Evolutionary conservation across 2,888 invertebrate genomes (phyloP), one percentile per base, ranked within the genome.

Genomic region (Campoletis raptor): DNA sequence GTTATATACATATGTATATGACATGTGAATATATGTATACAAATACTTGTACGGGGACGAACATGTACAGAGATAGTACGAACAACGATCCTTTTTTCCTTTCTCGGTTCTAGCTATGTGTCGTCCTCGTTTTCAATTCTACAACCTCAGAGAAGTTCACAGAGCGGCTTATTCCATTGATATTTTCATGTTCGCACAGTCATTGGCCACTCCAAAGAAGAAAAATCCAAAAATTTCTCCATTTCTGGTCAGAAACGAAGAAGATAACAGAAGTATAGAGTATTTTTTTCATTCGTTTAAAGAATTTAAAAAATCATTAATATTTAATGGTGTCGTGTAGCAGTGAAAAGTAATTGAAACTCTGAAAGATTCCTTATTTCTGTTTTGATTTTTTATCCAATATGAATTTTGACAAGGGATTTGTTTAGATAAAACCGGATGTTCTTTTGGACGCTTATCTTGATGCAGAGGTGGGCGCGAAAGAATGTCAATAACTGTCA

Each of bases 121-220:
- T 85, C 67, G 69, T 83, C 81, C 86, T 81, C 83, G 86, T 89
- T 89, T 89, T 87, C 89, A 87, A 88, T 88, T 88, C 86, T 76
- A 37, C 84, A 30, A 66, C 77, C 79, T 48, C 81, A 48, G 81
- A 86, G 54, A 66, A 74, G 54, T 67, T 66, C n/a, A 52, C 57
- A 21, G 45, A 45, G 52, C n/a, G 37, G 42, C 36, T 69, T 10
- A 18, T 40, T 52, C 24, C 30, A n/a, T 73, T 24, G 40, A 52
- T 52, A 40, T 30, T 24, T 18, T 8, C 2, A 12, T 15, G 15
- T 21, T 52, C 2, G 40, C 24, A 66, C 66, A 73, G 74, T 74
- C n/a, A 66, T 81, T 67, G 81, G 81, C 81, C 74, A 18, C 18
- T 70, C 15, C 9, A 36, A 18, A 24, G 18, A 18, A 24, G 48